Conservation (phyloP, 2,888 invertebrate genomes). For the Cosmia trapezina region DNA sequence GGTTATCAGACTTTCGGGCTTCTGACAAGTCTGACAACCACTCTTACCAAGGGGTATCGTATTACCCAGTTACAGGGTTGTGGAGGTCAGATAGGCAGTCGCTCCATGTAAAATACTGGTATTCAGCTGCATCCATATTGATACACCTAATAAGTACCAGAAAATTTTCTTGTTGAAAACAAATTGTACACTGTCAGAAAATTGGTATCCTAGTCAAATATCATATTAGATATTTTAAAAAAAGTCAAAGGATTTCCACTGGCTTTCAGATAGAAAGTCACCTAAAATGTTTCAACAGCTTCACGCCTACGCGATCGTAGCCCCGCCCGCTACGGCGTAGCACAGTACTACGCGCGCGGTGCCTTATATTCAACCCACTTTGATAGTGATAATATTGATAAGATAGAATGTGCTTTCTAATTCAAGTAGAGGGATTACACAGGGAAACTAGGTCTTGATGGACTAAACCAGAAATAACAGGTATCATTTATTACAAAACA, state of each 20-base stretch:
- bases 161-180: background rate
- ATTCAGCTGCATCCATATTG: too few species aligned
- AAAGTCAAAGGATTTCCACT: background rate
- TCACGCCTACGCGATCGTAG: conserved; percentile 28
- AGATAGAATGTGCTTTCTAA: background rate
- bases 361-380: background rate
- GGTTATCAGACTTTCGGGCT: too few species aligned
- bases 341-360: background rate
- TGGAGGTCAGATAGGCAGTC: too few species aligned
- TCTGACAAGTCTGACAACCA: too few species aligned
- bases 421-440: background rate
- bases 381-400: background rate
- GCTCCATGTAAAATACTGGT: too few species aligned
- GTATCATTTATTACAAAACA: too few species aligned
- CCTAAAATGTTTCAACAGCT: background rate
- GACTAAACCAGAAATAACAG: background rate
- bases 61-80: too few species aligned
- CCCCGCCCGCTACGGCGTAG: conserved; percentile 37
- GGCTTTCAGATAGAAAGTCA: background rate
- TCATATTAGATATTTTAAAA: background rate
- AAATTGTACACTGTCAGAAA: background rate
- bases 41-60: too few species aligned
- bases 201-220: background rate
- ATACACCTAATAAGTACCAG: too few species aligned
- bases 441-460: background rate